Evolutionary conservation across 1,140 invertebrate species (phyloP).

Genomic region (Phocides pigmalion): DNA sequence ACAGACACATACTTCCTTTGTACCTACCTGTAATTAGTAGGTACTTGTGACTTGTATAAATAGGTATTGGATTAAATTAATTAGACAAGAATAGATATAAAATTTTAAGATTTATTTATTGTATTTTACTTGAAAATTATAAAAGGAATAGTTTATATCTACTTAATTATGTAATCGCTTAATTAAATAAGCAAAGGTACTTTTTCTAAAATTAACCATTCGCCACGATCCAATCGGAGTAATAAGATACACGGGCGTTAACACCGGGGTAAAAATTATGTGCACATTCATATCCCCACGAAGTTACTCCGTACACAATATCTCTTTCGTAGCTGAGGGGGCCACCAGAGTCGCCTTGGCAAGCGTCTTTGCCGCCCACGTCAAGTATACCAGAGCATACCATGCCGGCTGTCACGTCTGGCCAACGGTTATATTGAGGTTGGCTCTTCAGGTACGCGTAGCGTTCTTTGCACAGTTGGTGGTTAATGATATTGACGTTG

Average conservation of each 20-base stretch:
- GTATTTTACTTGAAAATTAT: no score
- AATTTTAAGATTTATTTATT: no score
- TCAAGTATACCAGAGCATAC: conserved; percentile 61
- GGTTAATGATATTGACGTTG: conserved; percentile 79
- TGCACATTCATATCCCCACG: conserved; percentile 85
- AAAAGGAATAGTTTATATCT: no score
- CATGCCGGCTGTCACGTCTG: conserved; percentile 60
- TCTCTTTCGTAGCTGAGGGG: conserved; percentile 81
- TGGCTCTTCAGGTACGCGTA: conserved; percentile 55
- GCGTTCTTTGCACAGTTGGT: conserved; percentile 54
- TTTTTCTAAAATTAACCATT: conserved; percentile 33
- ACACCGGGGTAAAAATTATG: conserved; percentile 80
- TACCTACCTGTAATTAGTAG: no score
- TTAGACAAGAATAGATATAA: no score
- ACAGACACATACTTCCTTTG: no score
- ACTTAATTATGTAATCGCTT: no score
- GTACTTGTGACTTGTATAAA: no score
- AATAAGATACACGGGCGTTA: conserved; percentile 79
- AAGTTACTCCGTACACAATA: conserved; percentile 83
- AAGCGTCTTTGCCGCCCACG: conserved; percentile 80
- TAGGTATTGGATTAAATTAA: no score
- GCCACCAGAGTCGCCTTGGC: conserved; percentile 87
- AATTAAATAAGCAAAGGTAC: no score
- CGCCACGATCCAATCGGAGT: conserved; percentile 84
- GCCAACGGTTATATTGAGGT: conserved; percentile 41